Evolutionary conservation across 2,113 vertebrate genomes (phyloP).

Genomic region (Notarius lentiginosus): DNA sequence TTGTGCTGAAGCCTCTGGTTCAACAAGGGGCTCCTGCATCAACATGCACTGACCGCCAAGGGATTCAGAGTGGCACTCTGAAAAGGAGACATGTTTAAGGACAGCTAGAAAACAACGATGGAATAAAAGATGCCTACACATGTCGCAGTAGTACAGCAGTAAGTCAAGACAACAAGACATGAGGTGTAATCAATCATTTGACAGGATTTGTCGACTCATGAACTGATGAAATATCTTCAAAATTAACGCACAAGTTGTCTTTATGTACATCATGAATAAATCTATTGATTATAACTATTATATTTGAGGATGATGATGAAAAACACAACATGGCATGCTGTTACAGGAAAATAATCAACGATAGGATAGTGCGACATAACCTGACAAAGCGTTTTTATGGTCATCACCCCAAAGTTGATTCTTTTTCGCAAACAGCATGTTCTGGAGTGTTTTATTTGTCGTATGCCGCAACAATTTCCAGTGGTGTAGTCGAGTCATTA

Average conservation of each 20-base stretch:
- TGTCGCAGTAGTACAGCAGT: background rate
- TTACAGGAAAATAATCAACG: background rate
- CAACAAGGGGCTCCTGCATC: slow-evolving; percentile 64
- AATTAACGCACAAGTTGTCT: background rate
- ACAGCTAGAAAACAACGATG: background rate
- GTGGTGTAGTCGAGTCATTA: too few relatives aligned
- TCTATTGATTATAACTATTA: background rate
- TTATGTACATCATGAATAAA: background rate
- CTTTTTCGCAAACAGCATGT: background rate
- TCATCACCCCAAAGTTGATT: background rate
- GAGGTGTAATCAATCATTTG: background rate
- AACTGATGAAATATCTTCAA: background rate
- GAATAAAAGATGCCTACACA: background rate
- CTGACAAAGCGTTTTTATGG: background rate
- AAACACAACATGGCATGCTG: background rate
- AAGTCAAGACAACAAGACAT: background rate
- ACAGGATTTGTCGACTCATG: background rate
- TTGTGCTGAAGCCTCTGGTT: slow-evolving; percentile 54
- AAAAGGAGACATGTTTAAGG: background rate
- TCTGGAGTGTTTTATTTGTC: background rate
- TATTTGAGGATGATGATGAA: background rate
- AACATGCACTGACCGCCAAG: slow-evolving; percentile 61
- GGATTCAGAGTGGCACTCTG: slow-evolving; percentile 64
- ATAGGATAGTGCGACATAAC: background rate
- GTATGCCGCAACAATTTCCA: background rate